A percentile compares a stretch with the other conserved stretches of the same genome.
phyloP scores from a whole-genome alignment of 1,140 invertebrate genomes.

The Venturia canescens region DNA sequence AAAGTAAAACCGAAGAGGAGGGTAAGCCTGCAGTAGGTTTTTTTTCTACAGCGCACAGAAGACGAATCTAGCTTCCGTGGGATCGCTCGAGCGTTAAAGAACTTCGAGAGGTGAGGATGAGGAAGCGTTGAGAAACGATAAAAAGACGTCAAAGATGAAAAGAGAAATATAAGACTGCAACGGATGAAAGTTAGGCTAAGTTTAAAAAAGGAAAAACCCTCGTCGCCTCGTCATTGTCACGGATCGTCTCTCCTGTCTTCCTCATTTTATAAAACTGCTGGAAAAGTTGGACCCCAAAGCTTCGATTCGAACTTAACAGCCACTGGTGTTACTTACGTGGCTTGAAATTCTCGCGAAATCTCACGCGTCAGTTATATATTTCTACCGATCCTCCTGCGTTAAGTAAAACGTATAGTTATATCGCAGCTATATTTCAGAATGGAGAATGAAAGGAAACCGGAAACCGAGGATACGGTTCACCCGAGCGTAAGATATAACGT shows the following conservation, averaged over 20 bases:
- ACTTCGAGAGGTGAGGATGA: not conserved
- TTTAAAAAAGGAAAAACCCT: not conserved
- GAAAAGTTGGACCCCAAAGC: not conserved
- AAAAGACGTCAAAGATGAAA: not conserved
- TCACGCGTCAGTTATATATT: constrained; percentile 18
- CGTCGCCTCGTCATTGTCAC: not conserved
- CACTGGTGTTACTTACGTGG: not conserved
- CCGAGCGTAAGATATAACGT: not conserved
- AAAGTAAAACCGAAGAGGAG: not conserved
- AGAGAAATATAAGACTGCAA: not conserved
- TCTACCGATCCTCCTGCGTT: constrained; percentile 9
- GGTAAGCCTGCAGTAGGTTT: not conserved
- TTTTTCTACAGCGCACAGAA: not conserved
- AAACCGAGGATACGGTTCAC: not conserved
- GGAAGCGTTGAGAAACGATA: not conserved
- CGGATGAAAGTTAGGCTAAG: not conserved
- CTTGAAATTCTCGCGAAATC: not conserved
- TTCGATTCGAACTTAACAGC: not conserved
- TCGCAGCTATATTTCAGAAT: not conserved
- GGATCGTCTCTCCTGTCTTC: not conserved
- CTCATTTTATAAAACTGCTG: not conserved
- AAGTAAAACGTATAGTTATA: not conserved
- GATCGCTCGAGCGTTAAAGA: constrained; percentile 1
- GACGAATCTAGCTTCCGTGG: constrained; percentile 1
- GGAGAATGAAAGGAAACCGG: constrained; percentile 3